Evolutionary conservation across 2,797 vertebrate genomes (phyloP), one percentile per base, ranked within the genome.

Genomic region (Xenops minutus): DNA sequence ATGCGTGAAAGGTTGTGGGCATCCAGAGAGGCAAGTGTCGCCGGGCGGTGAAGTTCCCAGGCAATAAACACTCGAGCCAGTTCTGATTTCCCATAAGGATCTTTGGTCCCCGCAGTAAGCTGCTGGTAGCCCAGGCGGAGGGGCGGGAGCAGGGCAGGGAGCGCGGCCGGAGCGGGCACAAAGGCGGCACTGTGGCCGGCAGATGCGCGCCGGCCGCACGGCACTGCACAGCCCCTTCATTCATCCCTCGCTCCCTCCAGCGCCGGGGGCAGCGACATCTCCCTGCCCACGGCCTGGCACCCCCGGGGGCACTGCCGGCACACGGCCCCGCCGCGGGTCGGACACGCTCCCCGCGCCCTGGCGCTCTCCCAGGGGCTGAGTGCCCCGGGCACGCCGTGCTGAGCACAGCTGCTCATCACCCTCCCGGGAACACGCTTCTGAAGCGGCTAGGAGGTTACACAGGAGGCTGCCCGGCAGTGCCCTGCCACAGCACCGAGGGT

Each of bases 171-270:
- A 62, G 22, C 56, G 5, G 14, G 75, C 76, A 95, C 94, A 94
- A 92, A 95, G 90, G 68, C 44, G 12, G 64, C 84, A 29, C 92
- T 94, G 89, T 93, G 77, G 51, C 55, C 7, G 2, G 93, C 92
- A 95, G 95, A 90, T 95, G 91, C 6, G 11, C 12, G 6, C 72
- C 5, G 90, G 74, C 43, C 64, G 0, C 77, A 24, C 3, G 23
- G 73, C 1, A 2, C 82, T 9, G 44, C 84, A 89, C 83, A 89
- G 80, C 88, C 82, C 58, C 48, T 16, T 16, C 80, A 67, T 89
- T 94, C 95, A 88, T 63, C 3, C 44, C 8, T 0, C 0, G 36
- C 63, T 86, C 23, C n/a, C 37, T 2, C 46, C 3, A 7, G 49
- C 59, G 4, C 64, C 4, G 21, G 80, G 66, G 58, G 3, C 71